Conservation (phyloP, 1,140 invertebrate species). For the Littorina saxatilis region DNA sequence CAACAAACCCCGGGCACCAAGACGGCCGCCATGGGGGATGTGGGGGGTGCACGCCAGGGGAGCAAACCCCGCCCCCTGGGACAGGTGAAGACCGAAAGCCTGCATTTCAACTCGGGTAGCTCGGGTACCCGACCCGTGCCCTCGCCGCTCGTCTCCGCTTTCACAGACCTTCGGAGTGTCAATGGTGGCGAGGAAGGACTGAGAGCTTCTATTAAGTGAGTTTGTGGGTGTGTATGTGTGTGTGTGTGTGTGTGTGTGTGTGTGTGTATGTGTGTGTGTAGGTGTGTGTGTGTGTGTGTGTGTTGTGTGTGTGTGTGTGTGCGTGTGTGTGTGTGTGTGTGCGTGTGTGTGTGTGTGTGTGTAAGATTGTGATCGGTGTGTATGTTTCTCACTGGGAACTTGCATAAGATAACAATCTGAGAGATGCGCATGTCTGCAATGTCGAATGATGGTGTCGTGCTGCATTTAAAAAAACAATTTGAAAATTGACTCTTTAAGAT, state of each 20-base stretch:
- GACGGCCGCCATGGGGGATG: background rate
- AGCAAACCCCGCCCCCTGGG: conserved; percentile 8
- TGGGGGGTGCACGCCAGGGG: background rate
- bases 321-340: conserved; percentile 5
- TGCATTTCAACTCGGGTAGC: conserved; percentile 7
- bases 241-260: conserved; percentile 8
- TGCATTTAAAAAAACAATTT: no score
- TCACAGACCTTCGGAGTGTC: background rate
- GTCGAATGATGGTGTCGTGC: background rate
- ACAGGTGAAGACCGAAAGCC: conserved; percentile 13
- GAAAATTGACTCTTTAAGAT: no score
- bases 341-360: background rate
- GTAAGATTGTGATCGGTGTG: background rate
- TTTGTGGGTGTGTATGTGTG: background rate
- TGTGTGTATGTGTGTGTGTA: conserved; percentile 14
- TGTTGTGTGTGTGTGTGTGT: background rate
- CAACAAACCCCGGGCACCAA: no score
- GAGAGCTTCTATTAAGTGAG: background rate
- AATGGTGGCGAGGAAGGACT: background rate
- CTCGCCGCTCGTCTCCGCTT: background rate
- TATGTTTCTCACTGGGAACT: background rate
- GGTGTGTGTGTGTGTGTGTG: conserved; percentile 4
- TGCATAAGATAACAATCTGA: no score
- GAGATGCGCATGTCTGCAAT: no score
- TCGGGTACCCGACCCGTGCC: background rate